phyloP scores from a whole-genome alignment of 1,140 invertebrate genomes.

The Danaus melanippus region DNA sequence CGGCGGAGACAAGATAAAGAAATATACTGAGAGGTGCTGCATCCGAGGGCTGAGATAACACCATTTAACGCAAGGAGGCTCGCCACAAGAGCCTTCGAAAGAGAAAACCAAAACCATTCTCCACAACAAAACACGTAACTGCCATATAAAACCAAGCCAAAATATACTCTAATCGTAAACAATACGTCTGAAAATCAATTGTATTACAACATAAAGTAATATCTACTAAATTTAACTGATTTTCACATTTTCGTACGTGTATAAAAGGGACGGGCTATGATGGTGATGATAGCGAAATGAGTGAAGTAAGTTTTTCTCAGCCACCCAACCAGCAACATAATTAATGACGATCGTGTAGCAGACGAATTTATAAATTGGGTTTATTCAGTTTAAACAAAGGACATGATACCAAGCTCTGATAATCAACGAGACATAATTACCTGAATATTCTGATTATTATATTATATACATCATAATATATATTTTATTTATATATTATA shows the following conservation, averaged over 20 bases:
- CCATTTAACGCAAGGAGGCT: constrained; percentile 65
- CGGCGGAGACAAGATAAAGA: constrained; percentile 69
- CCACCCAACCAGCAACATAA: constrained; percentile 71
- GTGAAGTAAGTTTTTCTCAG: constrained; percentile 70
- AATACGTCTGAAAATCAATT: too few relatives aligned
- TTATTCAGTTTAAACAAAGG: constrained; percentile 61
- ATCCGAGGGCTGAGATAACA: constrained; percentile 65
- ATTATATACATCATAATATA: too few relatives aligned
- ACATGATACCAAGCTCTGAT: constrained; percentile 47
- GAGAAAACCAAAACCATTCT: constrained; percentile 32
- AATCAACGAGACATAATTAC: constrained; percentile 46
- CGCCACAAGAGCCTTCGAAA: constrained; percentile 50
- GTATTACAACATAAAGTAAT: too few relatives aligned
- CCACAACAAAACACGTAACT: constrained; percentile 26
- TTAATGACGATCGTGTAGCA: constrained; percentile 66
- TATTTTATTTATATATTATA: too few relatives aligned
- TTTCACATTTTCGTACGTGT: constrained; percentile 24
- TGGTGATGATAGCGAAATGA: constrained; percentile 66
- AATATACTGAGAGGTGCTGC: constrained; percentile 70
- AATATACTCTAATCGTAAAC: constrained; percentile 16
- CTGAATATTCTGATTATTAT: too few relatives aligned
- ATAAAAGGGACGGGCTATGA: constrained; percentile 46
- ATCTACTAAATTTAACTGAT: neutral
- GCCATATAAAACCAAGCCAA: constrained; percentile 10
- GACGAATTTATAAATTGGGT: constrained; percentile 70